phyloP scores from a whole-genome alignment of 1,140 invertebrate genomes.

The Drosophila nebulosa region DNA sequence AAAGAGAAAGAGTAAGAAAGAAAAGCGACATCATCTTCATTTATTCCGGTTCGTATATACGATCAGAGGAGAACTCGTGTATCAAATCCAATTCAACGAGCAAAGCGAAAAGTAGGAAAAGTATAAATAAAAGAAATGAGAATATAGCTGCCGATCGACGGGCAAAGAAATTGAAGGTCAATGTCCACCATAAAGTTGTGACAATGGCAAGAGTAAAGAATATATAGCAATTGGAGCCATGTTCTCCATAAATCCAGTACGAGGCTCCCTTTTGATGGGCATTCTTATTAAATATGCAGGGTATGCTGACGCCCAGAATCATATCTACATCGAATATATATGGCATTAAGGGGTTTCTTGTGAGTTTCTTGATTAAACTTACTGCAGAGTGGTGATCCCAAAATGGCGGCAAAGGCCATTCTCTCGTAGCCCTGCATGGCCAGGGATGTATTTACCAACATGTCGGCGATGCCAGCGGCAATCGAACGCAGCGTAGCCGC shows the following conservation, averaged over 20 bases:
- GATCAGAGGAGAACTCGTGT: neutral
- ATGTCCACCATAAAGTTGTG: conserved; percentile 23
- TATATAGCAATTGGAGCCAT: conserved; percentile 43
- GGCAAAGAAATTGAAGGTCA: conserved; percentile 33
- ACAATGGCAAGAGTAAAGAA: conserved; percentile 31
- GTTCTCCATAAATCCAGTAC: conserved; percentile 18
- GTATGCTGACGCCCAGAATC: conserved; percentile 9
- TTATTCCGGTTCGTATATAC: neutral
- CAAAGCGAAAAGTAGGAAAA: conserved; percentile 23
- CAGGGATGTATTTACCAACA: conserved; percentile 31
- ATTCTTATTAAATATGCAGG: conserved; percentile 4
- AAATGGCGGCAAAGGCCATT: conserved; percentile 51
- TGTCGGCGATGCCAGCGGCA: conserved; percentile 21
- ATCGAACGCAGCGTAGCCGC: conserved; percentile 32
- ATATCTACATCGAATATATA: conserved; percentile 18
- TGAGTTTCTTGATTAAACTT: neutral
- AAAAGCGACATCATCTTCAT: neutral
- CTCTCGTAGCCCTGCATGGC: conserved; percentile 51
- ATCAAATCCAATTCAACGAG: neutral
- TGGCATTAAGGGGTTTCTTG: no score
- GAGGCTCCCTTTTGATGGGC: neutral
- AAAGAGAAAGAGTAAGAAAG: neutral
- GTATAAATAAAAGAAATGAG: neutral
- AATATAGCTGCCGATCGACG: conserved; percentile 48
- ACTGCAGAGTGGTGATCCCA: conserved; percentile 50